Conservation (phyloP, 2,888 invertebrate genomes). For the Villa cingulata region DNA sequence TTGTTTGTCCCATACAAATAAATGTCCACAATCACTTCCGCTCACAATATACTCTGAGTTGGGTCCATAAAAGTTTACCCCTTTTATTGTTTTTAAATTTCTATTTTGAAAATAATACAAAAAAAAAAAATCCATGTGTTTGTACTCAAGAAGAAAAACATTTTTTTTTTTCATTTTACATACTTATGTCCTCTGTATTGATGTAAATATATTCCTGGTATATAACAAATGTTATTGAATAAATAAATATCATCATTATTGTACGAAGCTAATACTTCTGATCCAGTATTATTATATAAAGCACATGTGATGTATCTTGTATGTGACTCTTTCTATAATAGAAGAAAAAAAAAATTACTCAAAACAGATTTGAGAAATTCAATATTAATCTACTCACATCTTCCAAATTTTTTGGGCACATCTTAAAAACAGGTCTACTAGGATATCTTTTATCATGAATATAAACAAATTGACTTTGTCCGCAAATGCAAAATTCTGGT, state of each 20-base stretch:
- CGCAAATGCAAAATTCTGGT: slow-evolving; percentile 69
- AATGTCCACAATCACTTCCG: slow-evolving; percentile 85
- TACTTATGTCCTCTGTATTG: slow-evolving; percentile 50
- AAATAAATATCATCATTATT: slow-evolving; percentile 88
- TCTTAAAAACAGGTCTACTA: slow-evolving; percentile 41
- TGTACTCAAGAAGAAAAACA: no score
- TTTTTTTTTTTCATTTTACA: no score
- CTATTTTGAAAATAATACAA: slow-evolving; percentile 34
- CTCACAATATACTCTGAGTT: slow-evolving; percentile 81
- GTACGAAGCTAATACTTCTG: slow-evolving; percentile 84
- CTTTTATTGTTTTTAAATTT: slow-evolving; percentile 68
- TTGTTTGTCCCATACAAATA: slow-evolving; percentile 79
- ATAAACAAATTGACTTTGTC: slow-evolving; percentile 63
- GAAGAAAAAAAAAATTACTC: no score
- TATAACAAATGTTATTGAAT: slow-evolving; percentile 52
- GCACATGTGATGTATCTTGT: slow-evolving; percentile 70
- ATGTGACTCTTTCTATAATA: slow-evolving; percentile 17
- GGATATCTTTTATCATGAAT: slow-evolving; percentile 58
- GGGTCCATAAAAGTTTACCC: slow-evolving; percentile 88
- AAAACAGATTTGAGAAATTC: no score
- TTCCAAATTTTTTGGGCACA: slow-evolving; percentile 41
- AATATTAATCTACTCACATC: slow-evolving; percentile 22
- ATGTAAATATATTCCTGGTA: slow-evolving; percentile 37
- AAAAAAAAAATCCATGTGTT: no score
- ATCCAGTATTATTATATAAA: slow-evolving; percentile 80